Evolutionary conservation across 2,888 invertebrate genomes (phyloP).

Genomic region (Sussaba pulchella): DNA sequence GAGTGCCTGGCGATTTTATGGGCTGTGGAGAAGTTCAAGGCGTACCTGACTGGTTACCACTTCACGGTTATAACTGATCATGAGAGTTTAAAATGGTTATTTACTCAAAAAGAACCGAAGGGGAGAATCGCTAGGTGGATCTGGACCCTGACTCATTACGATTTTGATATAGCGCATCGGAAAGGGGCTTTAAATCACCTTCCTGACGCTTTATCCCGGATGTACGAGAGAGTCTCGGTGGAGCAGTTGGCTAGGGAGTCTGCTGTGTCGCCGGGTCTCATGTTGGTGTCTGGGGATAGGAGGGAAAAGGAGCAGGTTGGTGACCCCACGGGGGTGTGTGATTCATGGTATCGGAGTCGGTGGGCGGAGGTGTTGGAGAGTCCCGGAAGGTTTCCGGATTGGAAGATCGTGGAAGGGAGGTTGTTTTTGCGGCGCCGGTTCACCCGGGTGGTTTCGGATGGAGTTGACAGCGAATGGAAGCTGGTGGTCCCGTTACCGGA

Average conservation of each 20-base stretch:
- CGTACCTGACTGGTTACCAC: slow-evolving; percentile 35
- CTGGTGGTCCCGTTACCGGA: slow-evolving; percentile 62
- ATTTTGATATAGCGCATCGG: slow-evolving; percentile 27
- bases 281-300: background rate
- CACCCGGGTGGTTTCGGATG: background rate
- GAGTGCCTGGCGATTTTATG: slow-evolving; percentile 53
- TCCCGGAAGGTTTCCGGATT: background rate
- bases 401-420: background rate
- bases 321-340: too few relatives aligned
- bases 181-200: background rate
- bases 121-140: slow-evolving; percentile 42
- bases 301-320: background rate
- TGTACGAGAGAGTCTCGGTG: background rate
- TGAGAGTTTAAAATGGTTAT: slow-evolving; percentile 39
- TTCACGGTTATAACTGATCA: slow-evolving; percentile 49
- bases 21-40: slow-evolving; percentile 28
- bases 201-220: background rate
- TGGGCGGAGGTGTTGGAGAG: background rate
- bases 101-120: slow-evolving; percentile 29
- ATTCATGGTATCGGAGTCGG: background rate
- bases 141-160: slow-evolving; percentile 24
- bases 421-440: too few relatives aligned
- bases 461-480: slow-evolving; percentile 60
- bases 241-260: background rate
- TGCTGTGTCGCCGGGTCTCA: background rate